A percentile compares a stretch with the other conserved stretches of the same genome.
These are phyloP conservation scores for Pachypeltis micranthus DNA, from an alignment of 1,140 invertebrate species.

Conservation along the genomic window DNA sequence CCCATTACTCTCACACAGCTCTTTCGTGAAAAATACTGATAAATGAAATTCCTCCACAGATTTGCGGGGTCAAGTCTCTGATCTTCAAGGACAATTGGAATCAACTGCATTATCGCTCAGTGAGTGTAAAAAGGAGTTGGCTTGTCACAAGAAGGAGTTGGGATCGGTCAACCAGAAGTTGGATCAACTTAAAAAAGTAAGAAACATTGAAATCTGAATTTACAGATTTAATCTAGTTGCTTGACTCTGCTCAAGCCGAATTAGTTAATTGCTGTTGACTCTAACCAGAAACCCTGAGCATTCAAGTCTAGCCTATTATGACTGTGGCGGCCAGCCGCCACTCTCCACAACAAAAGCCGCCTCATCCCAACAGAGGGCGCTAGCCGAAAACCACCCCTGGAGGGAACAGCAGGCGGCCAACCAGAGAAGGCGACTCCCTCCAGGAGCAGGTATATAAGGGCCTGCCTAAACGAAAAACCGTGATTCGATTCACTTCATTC, in stretches of 20 bases:
- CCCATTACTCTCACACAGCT: too few species aligned
- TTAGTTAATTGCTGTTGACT: too few species aligned
- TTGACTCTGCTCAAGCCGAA: not conserved
- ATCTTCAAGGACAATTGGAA: not conserved
- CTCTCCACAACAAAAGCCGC: not conserved
- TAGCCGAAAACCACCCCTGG: not conserved
- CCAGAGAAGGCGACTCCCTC: too few species aligned
- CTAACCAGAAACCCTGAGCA: too few species aligned
- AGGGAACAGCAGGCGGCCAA: too few species aligned
- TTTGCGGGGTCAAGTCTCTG: too few species aligned
- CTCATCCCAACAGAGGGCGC: not conserved
- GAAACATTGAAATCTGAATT: not conserved
- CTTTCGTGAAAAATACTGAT: too few species aligned
- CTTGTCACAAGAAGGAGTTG: not conserved
- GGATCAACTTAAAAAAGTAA: not conserved
- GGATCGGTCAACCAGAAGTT: not conserved
- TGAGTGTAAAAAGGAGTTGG: not conserved
- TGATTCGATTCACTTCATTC: too few species aligned
- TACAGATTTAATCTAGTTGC: not conserved
- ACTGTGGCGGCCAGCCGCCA: not conserved
- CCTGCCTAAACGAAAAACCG: too few species aligned
- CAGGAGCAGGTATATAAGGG: too few species aligned
- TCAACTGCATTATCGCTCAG: not conserved
- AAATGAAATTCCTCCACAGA: too few species aligned
- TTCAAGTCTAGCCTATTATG: not conserved